Conservation (phyloP, 2,888 invertebrate species). For the Euzetes globulus region DNA sequence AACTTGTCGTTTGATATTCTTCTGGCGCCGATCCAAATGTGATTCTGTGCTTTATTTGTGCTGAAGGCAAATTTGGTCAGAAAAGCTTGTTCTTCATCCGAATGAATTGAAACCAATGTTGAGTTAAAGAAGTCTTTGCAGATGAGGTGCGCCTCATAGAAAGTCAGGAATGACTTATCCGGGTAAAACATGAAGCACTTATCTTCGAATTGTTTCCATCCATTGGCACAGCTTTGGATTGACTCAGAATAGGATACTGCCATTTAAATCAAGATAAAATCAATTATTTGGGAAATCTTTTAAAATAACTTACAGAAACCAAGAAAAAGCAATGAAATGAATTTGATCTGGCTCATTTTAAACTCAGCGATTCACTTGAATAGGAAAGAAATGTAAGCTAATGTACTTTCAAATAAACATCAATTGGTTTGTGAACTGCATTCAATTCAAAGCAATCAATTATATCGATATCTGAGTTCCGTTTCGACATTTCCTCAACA, state of each 20-base stretch:
- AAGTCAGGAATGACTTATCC: conserved; percentile 3
- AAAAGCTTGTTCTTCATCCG: conserved; percentile 1
- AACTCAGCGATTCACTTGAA: background rate
- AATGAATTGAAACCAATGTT: conserved; percentile 8
- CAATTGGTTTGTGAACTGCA: background rate
- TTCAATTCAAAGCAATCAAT: background rate
- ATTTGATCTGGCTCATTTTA: background rate
- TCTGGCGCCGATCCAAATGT: conserved; percentile 20
- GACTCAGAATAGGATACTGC: background rate
- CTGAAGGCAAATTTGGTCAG: background rate
- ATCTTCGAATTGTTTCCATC: conserved; percentile 3
- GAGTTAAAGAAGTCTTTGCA: conserved; percentile 23
- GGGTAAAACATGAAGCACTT: conserved; percentile 12
- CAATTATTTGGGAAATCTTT: background rate
- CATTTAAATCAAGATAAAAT: background rate
- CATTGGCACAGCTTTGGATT: background rate
- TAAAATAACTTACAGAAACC: background rate
- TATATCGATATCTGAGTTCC: background rate
- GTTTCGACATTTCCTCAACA: background rate
- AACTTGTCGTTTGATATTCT: background rate
- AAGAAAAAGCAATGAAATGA: background rate
- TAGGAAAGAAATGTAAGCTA: background rate
- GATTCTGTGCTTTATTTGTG: conserved; percentile 7
- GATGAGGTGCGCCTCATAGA: background rate
- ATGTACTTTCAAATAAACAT: background rate